A percentile compares a stretch with the other conserved stretches of the same genome.
Conservation (phyloP, 92 coral and sea anemone species). For the Siderastrea siderea region DNA sequence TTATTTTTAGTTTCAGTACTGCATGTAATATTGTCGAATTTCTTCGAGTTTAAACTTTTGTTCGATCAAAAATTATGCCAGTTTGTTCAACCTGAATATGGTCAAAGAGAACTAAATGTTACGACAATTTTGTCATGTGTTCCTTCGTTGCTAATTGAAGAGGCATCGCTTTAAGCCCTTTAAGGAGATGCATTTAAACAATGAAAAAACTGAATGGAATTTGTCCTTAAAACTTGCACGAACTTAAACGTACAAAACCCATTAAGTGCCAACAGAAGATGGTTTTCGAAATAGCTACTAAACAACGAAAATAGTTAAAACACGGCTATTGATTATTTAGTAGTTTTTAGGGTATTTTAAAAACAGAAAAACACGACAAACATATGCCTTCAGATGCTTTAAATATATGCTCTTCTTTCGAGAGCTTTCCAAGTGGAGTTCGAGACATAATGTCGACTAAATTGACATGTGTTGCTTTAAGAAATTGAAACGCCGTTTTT, state of each 20-base stretch:
- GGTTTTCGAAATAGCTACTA: background rate
- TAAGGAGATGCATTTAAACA: background rate
- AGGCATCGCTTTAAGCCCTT: background rate
- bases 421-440: constrained; percentile 29
- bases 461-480: background rate
- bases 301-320: background rate
- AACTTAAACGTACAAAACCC: no score
- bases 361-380: constrained; percentile 13
- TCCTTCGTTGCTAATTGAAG: background rate
- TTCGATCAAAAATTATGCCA: background rate
- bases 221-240: background rate
- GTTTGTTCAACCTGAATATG: background rate
- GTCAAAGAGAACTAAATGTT: background rate
- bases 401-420: constrained; percentile 20
- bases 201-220: background rate
- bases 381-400: background rate
- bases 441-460: constrained; percentile 32
- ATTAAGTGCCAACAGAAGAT: no score
- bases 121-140: background rate
- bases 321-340: background rate
- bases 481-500: background rate
- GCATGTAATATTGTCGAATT: constrained; percentile 4
- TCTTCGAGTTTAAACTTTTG: background rate
- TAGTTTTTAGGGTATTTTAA: background rate
- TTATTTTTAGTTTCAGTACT: constrained; percentile 1